Evolutionary conservation across 1,140 invertebrate genomes (phyloP).

Genomic region (Brachionus plicatilis): DNA sequence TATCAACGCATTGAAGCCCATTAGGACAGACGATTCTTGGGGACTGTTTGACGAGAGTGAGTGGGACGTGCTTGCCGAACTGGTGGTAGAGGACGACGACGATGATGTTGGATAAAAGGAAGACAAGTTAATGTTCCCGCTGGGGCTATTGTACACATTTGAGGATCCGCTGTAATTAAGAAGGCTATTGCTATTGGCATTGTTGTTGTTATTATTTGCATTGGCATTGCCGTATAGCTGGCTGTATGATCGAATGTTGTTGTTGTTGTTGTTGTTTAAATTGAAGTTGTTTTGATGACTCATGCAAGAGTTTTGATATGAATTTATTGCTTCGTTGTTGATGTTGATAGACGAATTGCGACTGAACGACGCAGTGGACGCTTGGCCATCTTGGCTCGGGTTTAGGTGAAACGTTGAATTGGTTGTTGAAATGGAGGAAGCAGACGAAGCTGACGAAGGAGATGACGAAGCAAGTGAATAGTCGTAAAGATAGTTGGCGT

Average conservation of each 20-base stretch:
- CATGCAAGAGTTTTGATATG: not conserved
- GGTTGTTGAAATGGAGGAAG: not conserved
- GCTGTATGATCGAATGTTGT: not conserved
- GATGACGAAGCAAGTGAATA: not conserved
- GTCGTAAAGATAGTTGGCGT: not conserved
- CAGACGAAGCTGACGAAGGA: slow-evolving; percentile 8
- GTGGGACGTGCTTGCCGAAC: not conserved
- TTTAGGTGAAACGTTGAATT: not conserved
- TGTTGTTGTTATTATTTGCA: too few relatives aligned
- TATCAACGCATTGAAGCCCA: not conserved
- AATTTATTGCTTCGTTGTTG: not conserved
- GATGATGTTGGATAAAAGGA: not conserved
- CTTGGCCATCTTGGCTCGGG: not conserved
- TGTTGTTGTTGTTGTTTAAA: not conserved
- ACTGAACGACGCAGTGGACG: not conserved
- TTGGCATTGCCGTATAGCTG: not conserved
- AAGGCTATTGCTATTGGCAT: not conserved
- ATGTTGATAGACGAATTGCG: not conserved
- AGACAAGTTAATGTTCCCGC: not conserved
- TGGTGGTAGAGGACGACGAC: not conserved
- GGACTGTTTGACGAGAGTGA: not conserved
- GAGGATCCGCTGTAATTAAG: not conserved
- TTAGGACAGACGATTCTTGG: not conserved
- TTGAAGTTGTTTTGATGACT: not conserved
- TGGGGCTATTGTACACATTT: not conserved